Evolutionary conservation across 1,140 invertebrate genomes (phyloP), one percentile per base, ranked within the genome.

Genomic region (Pseudomyrmex pallidus): DNA sequence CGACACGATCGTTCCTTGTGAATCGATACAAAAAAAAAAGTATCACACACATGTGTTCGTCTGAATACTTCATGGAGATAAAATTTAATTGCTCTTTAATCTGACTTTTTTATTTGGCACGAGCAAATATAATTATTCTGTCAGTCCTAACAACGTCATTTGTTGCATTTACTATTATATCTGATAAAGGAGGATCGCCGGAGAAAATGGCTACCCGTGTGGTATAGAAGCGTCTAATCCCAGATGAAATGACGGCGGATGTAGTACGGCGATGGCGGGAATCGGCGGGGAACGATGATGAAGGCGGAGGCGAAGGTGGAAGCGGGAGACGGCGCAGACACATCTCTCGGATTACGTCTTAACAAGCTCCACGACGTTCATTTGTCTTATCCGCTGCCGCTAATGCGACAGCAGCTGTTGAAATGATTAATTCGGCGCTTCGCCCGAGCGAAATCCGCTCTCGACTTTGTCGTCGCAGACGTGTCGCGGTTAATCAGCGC

Each of bases 341-440:
- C 90, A 92, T 94, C 93, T 92, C 92, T 93, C 92, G 91, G 93
- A 94, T 93, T 94, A 94, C 92, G 91, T 92, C 90, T 93, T 94
- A 94, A 94, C 93, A 93, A 93, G 93, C 94, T 93, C 88, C 91
- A 91, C 92, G 92, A 93, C 93, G 91, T 93, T 94, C 93, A 93
- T 94, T 94, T 94, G 93, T 93, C 93, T 94, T 94, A 94, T 94
- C 92, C 93, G 93, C 90, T 92, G 90, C 92, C 89, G 89, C 92
- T 93, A 93, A 94, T 94, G 91, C 91, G 92, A 94, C 91, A 92
- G 92, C 92, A 93, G 92, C 92, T 92, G 93, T 90, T 93, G 92
- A 94, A 93, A 94, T 94, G 93, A 94, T 94, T 94, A 94, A 94
- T 94, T 94, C 91, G 91, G 87, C 89, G 90, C 22, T 61, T 13